phyloP scores from a whole-genome alignment of 2,797 vertebrate genomes.

The Aplochiton taeniatus region DNA sequence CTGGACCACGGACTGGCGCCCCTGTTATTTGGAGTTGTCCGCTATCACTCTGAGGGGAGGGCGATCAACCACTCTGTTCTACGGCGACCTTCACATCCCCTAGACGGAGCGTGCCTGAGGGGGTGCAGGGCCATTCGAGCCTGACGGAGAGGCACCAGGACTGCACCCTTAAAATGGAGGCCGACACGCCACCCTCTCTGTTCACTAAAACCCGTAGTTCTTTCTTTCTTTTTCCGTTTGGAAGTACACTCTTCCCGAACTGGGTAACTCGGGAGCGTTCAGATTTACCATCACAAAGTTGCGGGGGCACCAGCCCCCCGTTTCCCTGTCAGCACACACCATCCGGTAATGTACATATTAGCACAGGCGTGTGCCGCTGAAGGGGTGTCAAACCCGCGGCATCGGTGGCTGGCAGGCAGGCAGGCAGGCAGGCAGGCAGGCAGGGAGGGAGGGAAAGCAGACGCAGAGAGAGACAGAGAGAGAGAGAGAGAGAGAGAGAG shows the following conservation, averaged over 20 bases:
- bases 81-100: conserved; percentile 58
- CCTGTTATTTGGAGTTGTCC: conserved; percentile 47
- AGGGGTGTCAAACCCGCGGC: conserved; percentile 62
- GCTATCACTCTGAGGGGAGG: conserved; percentile 14
- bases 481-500: conserved; percentile 51
- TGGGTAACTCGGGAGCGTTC: too few relatives aligned
- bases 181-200: too few relatives aligned
- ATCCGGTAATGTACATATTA: conserved; percentile 65
- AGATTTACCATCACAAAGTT: too few relatives aligned
- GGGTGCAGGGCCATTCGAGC: not conserved
- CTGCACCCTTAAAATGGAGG: too few relatives aligned
- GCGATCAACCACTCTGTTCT: conserved; percentile 32
- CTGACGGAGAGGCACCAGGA: too few relatives aligned
- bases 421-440: conserved; percentile 13
- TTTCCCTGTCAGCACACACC: conserved; percentile 41
- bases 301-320: not conserved
- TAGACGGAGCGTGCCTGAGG: not conserved
- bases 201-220: too few relatives aligned
- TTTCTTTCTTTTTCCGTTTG: too few relatives aligned
- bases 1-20: conserved; percentile 43
- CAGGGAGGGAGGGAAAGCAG: conserved; percentile 28
- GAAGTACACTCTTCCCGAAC: too few relatives aligned
- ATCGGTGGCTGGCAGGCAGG: conserved; percentile 55
- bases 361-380: conserved; percentile 57
- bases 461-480: conserved; percentile 33